phyloP scores from a whole-genome alignment of 1,140 invertebrate genomes.

The Heliothis subflexa region DNA sequence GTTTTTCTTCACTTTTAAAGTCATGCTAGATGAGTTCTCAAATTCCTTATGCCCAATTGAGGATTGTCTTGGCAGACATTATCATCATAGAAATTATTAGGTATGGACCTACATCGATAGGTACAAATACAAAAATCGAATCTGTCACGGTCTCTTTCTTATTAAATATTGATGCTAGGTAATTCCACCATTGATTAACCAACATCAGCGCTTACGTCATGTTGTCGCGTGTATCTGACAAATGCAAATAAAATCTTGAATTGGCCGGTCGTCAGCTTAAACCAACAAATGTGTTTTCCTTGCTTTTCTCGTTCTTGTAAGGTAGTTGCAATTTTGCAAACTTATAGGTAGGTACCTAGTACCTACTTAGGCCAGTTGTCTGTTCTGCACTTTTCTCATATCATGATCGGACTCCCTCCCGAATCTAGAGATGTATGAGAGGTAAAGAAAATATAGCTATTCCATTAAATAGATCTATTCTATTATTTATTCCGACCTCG shows the following conservation, averaged over 20 bases:
- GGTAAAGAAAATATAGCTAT: too few species aligned
- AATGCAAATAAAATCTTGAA: not conserved
- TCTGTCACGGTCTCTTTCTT: not conserved
- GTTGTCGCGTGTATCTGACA: not conserved
- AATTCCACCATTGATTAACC: too few species aligned
- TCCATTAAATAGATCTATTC: not conserved
- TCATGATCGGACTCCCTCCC: too few species aligned
- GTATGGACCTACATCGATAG: not conserved
- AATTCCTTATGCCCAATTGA: too few species aligned
- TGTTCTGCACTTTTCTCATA: not conserved
- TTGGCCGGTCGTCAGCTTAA: not conserved
- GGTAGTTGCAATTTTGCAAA: not conserved
- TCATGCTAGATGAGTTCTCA: too few species aligned
- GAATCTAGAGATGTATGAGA: too few species aligned
- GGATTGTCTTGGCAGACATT: too few species aligned
- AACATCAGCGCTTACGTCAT: conserved; percentile 23
- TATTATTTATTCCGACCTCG: not conserved
- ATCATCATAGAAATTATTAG: too few species aligned
- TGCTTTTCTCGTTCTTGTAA: too few species aligned
- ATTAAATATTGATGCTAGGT: not conserved
- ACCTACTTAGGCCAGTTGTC: not conserved
- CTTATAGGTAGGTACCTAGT: too few species aligned
- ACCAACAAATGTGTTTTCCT: not conserved
- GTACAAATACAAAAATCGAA: not conserved
- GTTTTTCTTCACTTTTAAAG: too few species aligned